Percentiles rank a stretch among this genome's conserved stretches.
These are phyloP conservation scores for Clamator glandarius DNA, from an alignment of 2,797 vertebrate species.

Conservation along the genomic window DNA sequence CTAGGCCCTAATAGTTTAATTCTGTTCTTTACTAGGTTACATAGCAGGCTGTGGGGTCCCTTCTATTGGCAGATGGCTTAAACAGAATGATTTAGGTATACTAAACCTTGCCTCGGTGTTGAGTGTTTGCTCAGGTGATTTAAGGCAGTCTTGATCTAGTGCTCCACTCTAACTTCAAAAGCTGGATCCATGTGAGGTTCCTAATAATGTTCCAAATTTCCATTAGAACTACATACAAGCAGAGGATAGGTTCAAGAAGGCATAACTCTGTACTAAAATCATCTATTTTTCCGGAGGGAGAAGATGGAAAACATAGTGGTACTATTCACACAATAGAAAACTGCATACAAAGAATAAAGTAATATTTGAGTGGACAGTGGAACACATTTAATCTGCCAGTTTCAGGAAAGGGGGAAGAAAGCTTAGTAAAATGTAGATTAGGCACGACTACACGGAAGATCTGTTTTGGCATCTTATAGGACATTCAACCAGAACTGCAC, in stretches of 20 bases:
- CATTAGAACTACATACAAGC: not conserved
- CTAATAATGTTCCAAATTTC: not conserved
- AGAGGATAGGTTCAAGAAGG: not conserved
- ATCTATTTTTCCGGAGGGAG: not conserved
- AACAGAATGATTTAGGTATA: not conserved
- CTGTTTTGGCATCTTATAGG: not conserved
- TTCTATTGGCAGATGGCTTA: not conserved
- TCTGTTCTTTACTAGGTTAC: not conserved
- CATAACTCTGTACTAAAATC: not conserved
- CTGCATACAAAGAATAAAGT: not conserved
- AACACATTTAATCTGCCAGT: not conserved
- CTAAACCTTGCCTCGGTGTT: not conserved
- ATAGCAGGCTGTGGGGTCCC: not conserved
- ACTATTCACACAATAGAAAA: not conserved
- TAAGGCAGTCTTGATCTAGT: not conserved
- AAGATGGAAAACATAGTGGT: not conserved
- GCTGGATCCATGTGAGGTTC: not conserved
- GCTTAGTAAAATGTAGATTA: not conserved
- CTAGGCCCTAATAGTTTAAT: not conserved
- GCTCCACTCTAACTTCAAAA: not conserved
- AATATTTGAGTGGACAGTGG: not conserved
- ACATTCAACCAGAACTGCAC: not conserved
- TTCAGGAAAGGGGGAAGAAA: not conserved
- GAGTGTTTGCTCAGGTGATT: not conserved
- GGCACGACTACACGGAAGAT: not conserved